Evolutionary conservation across 2,888 invertebrate genomes (phyloP), one percentile per base, ranked within the genome.

Genomic region (Lottia gigantea): DNA sequence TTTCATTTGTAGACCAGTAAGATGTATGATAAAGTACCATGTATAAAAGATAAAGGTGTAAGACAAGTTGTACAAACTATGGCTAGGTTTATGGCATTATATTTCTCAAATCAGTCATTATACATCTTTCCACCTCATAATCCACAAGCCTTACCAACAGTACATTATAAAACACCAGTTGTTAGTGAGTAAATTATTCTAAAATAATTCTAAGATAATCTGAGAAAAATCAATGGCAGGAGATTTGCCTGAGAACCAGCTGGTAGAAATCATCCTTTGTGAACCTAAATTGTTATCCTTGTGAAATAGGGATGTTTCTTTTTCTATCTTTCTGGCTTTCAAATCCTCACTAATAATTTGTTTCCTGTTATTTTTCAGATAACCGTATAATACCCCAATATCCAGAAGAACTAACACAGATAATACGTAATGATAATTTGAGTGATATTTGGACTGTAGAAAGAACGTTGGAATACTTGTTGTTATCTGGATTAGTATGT

Each of bases 31-130:
- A 74, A 80, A 70, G 82, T 84, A 14, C 84, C 84, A 0, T 84
- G 84, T 76, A 83, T 85, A 55, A 78, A 77, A 73, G 80, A 84
- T 75, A 74, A 73, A 68, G 78, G 83, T 40, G 81, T 85, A 11
- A 77, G 83, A 14, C 82, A 83, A 73, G 75, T 85, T 23, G 85
- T 85, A 15, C 86, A 85, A 77, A 80, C 85, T 0, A 76, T 88
- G 80, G 87, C 83, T 14, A 74, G 88, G 19, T 83, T 87, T 73
- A 88, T 88, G 87, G 85, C 86, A 0, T 82, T 86, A 7, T 88
- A 87, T 78, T 88, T 88, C 80, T 82, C 80, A 66, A 87, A 88
- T 74, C 75, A 80, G 70, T 77, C 83, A 0, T 76, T 87, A 66
- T 87, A 81, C 74, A 84, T 88, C 55, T 85, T 79, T 70, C 88